Base-by-base conservation (phyloP, 1,140 invertebrate genomes). In the Linepithema humile region DNA sequence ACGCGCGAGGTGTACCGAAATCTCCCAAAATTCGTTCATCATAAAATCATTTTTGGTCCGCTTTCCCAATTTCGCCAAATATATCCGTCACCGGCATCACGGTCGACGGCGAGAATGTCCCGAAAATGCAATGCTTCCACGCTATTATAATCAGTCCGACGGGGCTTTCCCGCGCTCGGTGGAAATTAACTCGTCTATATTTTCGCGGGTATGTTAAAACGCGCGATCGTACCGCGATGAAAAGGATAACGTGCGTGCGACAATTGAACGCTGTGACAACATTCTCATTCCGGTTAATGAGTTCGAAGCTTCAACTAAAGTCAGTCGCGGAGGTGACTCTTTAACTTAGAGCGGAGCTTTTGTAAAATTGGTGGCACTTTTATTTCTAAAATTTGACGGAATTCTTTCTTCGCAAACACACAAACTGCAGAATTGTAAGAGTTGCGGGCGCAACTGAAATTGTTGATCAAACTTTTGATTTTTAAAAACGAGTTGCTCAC, bases 11-110 rank as follows among this genome's bases (percentile, higher is more conserved):
- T 29, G 55, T 53, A 20, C 17, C 75, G 35, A 38, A 80, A 60
- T 65, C 48, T 17, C 17, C 12, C 5, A 64, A 77, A 77, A 77
- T 77, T 65, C 35, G 9, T 53, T 77, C 48, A 69, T 70, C 70
- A 70, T 43, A 43, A 80, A 80, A 70, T 80, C 5, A 53, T 80
- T 55, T 32, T 57, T 43, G 23, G 17, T 26, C n/a, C 35, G 48
- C 48, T 69, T 43, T 15, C 48, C 23, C 23, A 43, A 70, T 70
- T 70, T 40, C 35, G 62, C 10, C 62, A 35, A 15, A 29, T 70
- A 55, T 53, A 53, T 35, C 48, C 40, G 70, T 35, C 10, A 38
- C 29, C 53, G 23, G 29, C 57, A 26, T 20, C n/a, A 17, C 55
- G 26, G 26, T 2, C 55, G 26, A n/a, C 20, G n/a, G n/a, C n/a